Evolutionary conservation across 2,888 invertebrate genomes (phyloP).

Genomic region (Drosophila ezoana): DNA sequence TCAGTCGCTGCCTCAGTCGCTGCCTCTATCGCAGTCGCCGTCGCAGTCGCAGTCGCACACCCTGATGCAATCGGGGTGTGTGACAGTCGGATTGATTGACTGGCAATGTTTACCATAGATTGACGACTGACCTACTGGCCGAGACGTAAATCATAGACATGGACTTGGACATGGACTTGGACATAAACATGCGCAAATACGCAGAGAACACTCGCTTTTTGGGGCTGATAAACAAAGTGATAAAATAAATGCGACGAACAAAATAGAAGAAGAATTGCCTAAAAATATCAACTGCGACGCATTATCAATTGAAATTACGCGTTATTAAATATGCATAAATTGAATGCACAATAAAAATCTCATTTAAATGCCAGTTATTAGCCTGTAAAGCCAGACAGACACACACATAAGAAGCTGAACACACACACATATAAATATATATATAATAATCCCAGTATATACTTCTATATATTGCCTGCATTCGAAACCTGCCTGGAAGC

Average conservation of each 20-base stretch:
- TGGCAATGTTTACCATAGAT: constrained; percentile 26
- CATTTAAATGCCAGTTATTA: constrained; percentile 54
- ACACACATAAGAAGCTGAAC: constrained; percentile 55
- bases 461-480: not conserved
- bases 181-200: too few species aligned
- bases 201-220: not conserved
- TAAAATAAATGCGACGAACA: constrained; percentile 66
- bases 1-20: too few species aligned
- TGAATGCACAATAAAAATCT: constrained; percentile 23
- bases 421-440: constrained; percentile 3
- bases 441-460: constrained; percentile 1
- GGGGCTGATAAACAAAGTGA: constrained; percentile 67
- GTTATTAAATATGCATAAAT: constrained; percentile 50
- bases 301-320: constrained; percentile 70
- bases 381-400: constrained; percentile 31
- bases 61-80: constrained; percentile 28
- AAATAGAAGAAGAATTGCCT: constrained; percentile 24
- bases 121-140: constrained; percentile 50
- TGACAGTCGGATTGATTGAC: constrained; percentile 54
- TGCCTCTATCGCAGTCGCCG: too few species aligned
- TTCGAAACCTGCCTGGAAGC: constrained; percentile 49
- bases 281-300: constrained; percentile 64
- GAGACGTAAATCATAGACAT: not conserved
- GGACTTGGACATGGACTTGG: not conserved
- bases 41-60: not conserved